phyloP scores from a whole-genome alignment of 2,888 invertebrate genomes.

The Pterostichus niger region DNA sequence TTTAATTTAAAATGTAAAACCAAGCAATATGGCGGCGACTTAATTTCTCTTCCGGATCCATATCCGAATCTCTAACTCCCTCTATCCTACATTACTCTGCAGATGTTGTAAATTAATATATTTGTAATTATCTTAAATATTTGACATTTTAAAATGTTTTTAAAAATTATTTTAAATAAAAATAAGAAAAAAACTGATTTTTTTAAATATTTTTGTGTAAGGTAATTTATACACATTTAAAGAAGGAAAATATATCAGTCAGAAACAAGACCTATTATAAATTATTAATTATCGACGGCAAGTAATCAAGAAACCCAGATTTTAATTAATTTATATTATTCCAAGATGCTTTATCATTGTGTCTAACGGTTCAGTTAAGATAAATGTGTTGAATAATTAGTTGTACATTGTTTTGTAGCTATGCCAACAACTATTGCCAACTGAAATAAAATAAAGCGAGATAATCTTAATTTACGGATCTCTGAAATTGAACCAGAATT shows the following conservation, averaged over 20 bases:
- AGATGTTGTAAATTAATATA: too few relatives aligned
- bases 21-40: too few relatives aligned
- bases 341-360: constrained; percentile 32
- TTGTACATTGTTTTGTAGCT: constrained; percentile 22
- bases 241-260: neutral
- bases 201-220: too few relatives aligned
- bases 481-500: constrained; percentile 5
- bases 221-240: too few relatives aligned
- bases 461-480: neutral
- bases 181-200: too few relatives aligned
- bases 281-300: neutral
- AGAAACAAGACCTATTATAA: neutral
- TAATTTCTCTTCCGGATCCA: too few relatives aligned
- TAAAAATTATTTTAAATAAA: too few relatives aligned
- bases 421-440: constrained; percentile 37
- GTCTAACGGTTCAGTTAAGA: constrained; percentile 6
- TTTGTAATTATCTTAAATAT: too few relatives aligned
- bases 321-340: constrained; percentile 17
- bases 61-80: too few relatives aligned
- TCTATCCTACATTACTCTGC: too few relatives aligned
- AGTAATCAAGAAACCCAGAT: neutral
- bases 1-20: too few relatives aligned
- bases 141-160: too few relatives aligned
- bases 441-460: constrained; percentile 24
- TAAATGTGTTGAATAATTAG: constrained; percentile 25